Percentiles rank a stretch among this genome's conserved stretches.
These are phyloP conservation scores for Watsonalla binaria DNA, from an alignment of 2,888 invertebrate species.

Conservation along the genomic window DNA sequence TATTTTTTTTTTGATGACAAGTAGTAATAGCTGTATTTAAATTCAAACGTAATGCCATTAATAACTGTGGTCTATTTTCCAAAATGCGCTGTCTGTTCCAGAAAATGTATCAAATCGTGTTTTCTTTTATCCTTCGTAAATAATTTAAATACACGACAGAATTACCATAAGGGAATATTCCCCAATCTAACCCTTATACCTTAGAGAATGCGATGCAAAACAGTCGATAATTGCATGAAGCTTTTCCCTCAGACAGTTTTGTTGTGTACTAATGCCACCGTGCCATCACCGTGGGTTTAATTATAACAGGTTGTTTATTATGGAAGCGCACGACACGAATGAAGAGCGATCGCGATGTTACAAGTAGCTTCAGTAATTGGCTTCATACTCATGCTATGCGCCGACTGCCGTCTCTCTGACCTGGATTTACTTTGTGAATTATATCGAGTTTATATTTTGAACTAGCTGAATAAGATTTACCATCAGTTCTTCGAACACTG, in stretches of 20 bases:
- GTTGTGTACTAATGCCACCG: constrained; percentile 5
- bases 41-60: no score
- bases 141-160: constrained; percentile 22
- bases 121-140: constrained; percentile 18
- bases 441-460: not conserved
- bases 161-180: constrained; percentile 5
- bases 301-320: constrained; percentile 22
- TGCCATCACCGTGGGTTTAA: constrained; percentile 23
- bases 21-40: no score
- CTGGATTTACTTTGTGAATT: not conserved
- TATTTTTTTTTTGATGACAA: no score
- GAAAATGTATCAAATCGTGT: constrained; percentile 12
- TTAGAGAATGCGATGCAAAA: not conserved
- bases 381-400: not conserved
- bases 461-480: no score
- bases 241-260: not conserved
- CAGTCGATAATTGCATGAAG: not conserved
- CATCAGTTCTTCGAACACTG: no score
- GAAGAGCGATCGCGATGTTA: constrained; percentile 6
- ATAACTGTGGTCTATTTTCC: not conserved
- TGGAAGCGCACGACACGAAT: constrained; percentile 19
- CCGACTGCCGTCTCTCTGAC: not conserved
- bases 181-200: not conserved
- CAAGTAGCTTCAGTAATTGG: not conserved
- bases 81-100: constrained; percentile 5